A percentile compares a stretch with the other conserved stretches of the same genome.
Evolutionary conservation across 2,797 vertebrate genomes (phyloP).

Genomic region (Triplophysa bombifrons): DNA sequence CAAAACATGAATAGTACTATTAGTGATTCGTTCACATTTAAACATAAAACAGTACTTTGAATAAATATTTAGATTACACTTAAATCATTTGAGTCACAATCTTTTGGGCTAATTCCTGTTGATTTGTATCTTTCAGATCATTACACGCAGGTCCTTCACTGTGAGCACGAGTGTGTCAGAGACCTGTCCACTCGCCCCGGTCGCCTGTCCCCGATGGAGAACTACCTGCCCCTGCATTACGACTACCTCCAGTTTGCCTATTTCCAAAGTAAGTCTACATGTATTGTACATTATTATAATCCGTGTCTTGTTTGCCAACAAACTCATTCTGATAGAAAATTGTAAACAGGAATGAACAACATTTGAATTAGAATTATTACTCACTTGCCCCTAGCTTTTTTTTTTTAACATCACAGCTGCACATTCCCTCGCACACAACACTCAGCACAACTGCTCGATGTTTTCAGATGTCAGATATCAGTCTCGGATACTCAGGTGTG

Average conservation of each 20-base stretch:
- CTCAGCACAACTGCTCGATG: background rate
- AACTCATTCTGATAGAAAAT: too few species aligned
- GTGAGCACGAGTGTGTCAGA: slow-evolving; percentile 91
- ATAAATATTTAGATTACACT: too few species aligned
- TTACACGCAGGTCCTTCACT: slow-evolving; percentile 91
- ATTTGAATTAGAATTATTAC: background rate
- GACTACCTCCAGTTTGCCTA: slow-evolving; percentile 97
- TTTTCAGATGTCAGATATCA: background rate
- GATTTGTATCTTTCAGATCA: slow-evolving; percentile 81
- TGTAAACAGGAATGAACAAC: background rate
- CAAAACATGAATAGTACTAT: background rate
- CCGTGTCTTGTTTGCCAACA: too few species aligned
- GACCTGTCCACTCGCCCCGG: slow-evolving; percentile 92
- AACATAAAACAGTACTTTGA: too few species aligned
- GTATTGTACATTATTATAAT: too few species aligned
- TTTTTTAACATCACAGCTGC: background rate
- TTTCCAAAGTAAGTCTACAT: slow-evolving; percentile 82
- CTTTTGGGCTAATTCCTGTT: background rate
- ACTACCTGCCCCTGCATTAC: slow-evolving; percentile 93
- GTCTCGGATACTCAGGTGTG: background rate
- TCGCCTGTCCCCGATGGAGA: slow-evolving; percentile 92
- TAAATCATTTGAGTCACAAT: background rate
- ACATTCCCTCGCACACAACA: background rate
- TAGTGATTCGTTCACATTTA: too few species aligned
- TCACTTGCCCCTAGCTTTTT: background rate